These are phyloP conservation scores for Sebastes iracundus DNA, from an alignment of 2,797 vertebrate genomes.

Conservation along the genomic window DNA sequence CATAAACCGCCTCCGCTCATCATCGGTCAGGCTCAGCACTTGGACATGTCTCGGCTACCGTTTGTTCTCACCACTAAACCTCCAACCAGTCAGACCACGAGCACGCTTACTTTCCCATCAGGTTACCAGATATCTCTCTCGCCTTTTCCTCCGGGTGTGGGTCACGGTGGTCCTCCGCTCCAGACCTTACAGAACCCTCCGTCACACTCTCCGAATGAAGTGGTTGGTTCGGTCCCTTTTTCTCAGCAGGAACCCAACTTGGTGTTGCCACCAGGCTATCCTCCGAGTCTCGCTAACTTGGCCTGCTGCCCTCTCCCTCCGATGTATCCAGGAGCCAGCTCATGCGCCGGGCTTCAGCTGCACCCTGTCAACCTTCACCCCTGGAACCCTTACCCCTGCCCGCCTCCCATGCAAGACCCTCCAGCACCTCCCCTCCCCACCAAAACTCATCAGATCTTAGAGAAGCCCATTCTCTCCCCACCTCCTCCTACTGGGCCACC, in stretches of 20 bases:
- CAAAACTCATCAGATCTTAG: constrained; percentile 85
- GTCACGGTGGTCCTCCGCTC: constrained; percentile 82
- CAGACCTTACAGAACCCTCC: constrained; percentile 87
- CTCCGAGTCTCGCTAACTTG: constrained; percentile 88
- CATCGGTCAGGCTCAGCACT: constrained; percentile 91
- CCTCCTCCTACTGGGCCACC: constrained; percentile 79
- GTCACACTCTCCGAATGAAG: constrained; percentile 88
- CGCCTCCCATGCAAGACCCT: constrained; percentile 90
- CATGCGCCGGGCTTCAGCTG: constrained; percentile 94
- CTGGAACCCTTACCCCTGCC: constrained; percentile 92
- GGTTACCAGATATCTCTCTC: constrained; percentile 91
- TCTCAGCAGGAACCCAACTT: constrained; percentile 89
- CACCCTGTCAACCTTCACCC: constrained; percentile 94
- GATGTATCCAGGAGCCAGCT: constrained; percentile 93
- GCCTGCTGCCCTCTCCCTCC: constrained; percentile 95
- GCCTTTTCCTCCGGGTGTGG: constrained; percentile 87
- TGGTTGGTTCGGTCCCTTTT: constrained; percentile 86
- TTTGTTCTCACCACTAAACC: constrained; percentile 93
- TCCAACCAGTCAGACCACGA: constrained; percentile 87
- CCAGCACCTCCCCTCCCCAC: constrained; percentile 82
- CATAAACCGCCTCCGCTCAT: constrained; percentile 90
- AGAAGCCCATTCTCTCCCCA: constrained; percentile 92
- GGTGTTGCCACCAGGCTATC: constrained; percentile 91
- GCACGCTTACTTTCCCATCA: constrained; percentile 88
- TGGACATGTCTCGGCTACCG: constrained; percentile 91